Evolutionary conservation across 2,797 vertebrate species (phyloP).

Genomic region (Florisuga fusca): DNA sequence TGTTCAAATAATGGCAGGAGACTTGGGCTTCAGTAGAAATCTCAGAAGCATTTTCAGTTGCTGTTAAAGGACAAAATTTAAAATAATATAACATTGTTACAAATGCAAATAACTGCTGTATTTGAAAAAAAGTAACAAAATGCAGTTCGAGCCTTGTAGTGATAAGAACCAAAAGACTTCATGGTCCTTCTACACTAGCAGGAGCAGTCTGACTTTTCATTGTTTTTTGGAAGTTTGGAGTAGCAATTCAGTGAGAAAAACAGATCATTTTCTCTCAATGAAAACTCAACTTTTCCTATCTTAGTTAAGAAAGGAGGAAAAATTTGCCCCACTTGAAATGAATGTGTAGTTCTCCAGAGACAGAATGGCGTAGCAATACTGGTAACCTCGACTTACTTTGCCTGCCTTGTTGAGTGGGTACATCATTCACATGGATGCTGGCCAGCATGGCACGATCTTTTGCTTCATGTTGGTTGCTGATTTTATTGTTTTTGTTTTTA

Average conservation of each 20-base stretch:
- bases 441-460: not conserved
- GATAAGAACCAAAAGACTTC: not conserved
- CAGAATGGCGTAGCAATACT: not conserved
- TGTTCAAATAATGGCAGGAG: slow-evolving; percentile 41
- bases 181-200: not conserved
- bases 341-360: not conserved
- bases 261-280: not conserved
- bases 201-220: not conserved
- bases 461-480: not conserved
- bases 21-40: slow-evolving; percentile 41
- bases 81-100: not conserved
- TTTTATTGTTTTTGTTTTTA: not conserved
- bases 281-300: not conserved
- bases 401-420: slow-evolving; percentile 11
- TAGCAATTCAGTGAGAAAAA: not conserved
- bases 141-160: not conserved
- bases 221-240: not conserved
- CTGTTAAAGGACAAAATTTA: slow-evolving; percentile 9
- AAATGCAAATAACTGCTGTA: not conserved
- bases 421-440: slow-evolving; percentile 32
- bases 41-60: not conserved
- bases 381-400: slow-evolving; percentile 29
- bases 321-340: not conserved
- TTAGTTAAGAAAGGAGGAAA: slow-evolving; percentile 9
- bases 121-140: not conserved